Base-by-base conservation (phyloP, 2,888 invertebrate genomes). In the Conomelus anceps region DNA sequence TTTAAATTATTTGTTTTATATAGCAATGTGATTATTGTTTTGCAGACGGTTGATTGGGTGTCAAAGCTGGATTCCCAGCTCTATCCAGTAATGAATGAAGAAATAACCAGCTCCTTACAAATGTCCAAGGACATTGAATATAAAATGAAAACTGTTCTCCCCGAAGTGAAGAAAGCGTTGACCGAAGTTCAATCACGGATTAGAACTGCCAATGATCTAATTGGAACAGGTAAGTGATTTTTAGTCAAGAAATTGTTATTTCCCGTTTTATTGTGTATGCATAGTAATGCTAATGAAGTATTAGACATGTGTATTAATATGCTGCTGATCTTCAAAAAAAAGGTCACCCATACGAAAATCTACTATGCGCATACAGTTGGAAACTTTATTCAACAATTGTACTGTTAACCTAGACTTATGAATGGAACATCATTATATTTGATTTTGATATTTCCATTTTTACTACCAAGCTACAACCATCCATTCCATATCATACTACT, bases 1-100 rank as follows among this genome's bases (percentile, higher is more conserved):
- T 22, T 88, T 88, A 22, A 22, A 20, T n/a, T 88, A 26, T 88
- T 86, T 88, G 86, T 88, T 89, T 90, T 85, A 22, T 89, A 85
- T n/a, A n/a, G n/a, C n/a, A n/a, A 85, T 88, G 23, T 84, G 87
- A 89, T 23, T 89, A 90, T 91, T 91, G 91, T 90, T 91, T 92
- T 93, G 22, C 92, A 96, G 96, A 95, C 95, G 23, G 94, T 96
- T 91, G 95, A 95, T 91, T 95, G 95, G 94, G 95, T 95, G 91
- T 94, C 95, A 3, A 95, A 96, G 93, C 94, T 96, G 92, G 96
- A 96, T 92, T 94, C 95, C 87, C 96, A 96, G 92, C 93, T 97
- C 90, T 97, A 97, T 94, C 97, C 97, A 23, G 95, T 96, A 87
- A 95, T 97, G 91, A 96, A 95, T 87, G 95, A 95, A 22, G 94